Conservation (phyloP, 2,113 vertebrate genomes). For the Tenrec ecaudatus region DNA sequence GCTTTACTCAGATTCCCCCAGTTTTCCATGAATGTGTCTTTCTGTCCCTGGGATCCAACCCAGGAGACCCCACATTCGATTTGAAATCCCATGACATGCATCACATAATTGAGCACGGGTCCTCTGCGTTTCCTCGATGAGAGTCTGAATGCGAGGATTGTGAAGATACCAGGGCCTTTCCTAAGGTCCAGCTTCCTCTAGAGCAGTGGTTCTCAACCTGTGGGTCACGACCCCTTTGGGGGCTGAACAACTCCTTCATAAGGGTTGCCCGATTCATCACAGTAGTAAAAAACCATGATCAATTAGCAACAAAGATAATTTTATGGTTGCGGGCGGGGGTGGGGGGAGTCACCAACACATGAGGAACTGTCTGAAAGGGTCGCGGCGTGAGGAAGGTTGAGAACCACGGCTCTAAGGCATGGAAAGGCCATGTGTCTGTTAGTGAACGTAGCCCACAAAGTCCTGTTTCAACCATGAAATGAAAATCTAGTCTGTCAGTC, state of each 20-base stretch:
- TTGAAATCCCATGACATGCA: neutral
- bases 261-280: no score
- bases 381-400: no score
- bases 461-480: neutral
- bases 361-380: no score
- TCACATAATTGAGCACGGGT: neutral
- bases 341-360: no score
- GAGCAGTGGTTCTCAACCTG: no score
- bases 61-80: neutral
- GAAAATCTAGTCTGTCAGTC: neutral
- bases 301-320: no score
- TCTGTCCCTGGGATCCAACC: neutral
- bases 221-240: no score
- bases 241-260: no score
- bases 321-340: no score
- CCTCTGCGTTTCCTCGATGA: constrained; percentile 8
- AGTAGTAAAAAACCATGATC: no score
- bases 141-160: neutral
- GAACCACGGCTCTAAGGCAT: no score
- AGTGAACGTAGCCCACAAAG: neutral
- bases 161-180: neutral
- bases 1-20: neutral
- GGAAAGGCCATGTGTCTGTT: neutral
- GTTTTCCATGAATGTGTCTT: neutral
- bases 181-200: no score